These are phyloP conservation scores for Charaxes varanes DNA, from an alignment of 1,140 invertebrate genomes.

Conservation along the genomic window DNA sequence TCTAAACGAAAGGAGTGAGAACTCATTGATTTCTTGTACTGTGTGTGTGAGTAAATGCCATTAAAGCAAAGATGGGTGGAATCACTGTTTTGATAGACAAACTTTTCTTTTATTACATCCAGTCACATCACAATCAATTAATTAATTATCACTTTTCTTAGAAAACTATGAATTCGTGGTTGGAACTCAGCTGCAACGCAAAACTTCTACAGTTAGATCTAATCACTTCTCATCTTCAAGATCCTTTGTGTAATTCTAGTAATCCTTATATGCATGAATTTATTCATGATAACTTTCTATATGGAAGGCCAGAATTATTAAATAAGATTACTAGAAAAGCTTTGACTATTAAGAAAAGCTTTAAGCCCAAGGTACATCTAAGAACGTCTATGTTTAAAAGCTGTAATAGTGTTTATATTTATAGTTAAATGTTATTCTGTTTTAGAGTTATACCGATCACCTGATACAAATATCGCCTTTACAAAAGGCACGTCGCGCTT, in stretches of 20 bases:
- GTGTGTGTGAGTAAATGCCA: no score
- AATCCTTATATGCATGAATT: slow-evolving; percentile 77
- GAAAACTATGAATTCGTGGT: no score
- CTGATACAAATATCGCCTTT: slow-evolving; percentile 42
- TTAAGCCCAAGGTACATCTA: slow-evolving; percentile 44
- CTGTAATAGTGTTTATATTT: not conserved
- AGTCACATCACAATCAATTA: no score
- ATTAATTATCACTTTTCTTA: no score
- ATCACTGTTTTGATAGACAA: no score
- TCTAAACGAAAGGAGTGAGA: no score
- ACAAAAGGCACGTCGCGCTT: slow-evolving; percentile 53
- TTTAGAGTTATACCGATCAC: slow-evolving; percentile 39
- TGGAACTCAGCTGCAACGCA: no score
- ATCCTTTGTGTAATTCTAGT: slow-evolving; percentile 71
- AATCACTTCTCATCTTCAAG: slow-evolving; percentile 76
- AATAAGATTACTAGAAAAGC: slow-evolving; percentile 75
- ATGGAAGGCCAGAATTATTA: slow-evolving; percentile 69
- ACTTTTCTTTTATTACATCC: no score
- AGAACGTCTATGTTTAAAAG: not conserved
- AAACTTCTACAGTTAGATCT: no score
- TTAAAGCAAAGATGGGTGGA: no score
- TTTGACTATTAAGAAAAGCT: slow-evolving; percentile 53
- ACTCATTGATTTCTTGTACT: no score
- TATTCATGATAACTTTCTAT: slow-evolving; percentile 75
- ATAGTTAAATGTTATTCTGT: slow-evolving; percentile 10